Evolutionary conservation across 2,888 invertebrate genomes (phyloP).

Genomic region (Ischnus inquisitorius): DNA sequence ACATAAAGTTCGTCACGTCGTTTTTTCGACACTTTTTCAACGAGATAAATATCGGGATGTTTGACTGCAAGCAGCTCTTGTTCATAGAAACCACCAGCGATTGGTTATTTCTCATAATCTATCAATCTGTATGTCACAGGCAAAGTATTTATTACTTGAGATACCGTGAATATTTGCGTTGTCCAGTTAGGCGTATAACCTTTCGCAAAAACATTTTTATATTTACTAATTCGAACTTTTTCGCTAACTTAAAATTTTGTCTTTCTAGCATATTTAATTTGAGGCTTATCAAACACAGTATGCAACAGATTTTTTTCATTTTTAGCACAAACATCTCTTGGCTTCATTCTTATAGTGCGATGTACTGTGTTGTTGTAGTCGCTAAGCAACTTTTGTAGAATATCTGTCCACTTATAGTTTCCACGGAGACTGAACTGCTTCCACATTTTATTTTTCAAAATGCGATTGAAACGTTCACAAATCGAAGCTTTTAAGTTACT

Average conservation of each 20-base stretch:
- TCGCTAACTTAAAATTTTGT: no score
- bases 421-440: constrained; percentile 68
- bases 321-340: neutral
- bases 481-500: constrained; percentile 75
- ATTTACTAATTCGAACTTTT: no score
- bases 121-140: neutral
- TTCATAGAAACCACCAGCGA: neutral
- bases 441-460: constrained; percentile 74
- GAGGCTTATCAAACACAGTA: neutral
- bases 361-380: constrained; percentile 67
- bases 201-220: no score
- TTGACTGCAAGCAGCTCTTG: neutral
- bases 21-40: neutral
- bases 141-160: neutral
- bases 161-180: neutral
- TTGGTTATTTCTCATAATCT: neutral
- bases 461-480: constrained; percentile 67
- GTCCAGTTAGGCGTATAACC: neutral
- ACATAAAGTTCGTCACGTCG: neutral
- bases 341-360: constrained; percentile 24
- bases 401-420: constrained; percentile 70
- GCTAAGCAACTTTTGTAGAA: constrained; percentile 57
- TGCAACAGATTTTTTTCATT: neutral
- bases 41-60: neutral
- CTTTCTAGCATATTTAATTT: no score